A percentile compares a stretch with the other conserved stretches of the same genome.
phyloP scores from a whole-genome alignment of 2,113 vertebrate genomes.

The Naja naja region DNA sequence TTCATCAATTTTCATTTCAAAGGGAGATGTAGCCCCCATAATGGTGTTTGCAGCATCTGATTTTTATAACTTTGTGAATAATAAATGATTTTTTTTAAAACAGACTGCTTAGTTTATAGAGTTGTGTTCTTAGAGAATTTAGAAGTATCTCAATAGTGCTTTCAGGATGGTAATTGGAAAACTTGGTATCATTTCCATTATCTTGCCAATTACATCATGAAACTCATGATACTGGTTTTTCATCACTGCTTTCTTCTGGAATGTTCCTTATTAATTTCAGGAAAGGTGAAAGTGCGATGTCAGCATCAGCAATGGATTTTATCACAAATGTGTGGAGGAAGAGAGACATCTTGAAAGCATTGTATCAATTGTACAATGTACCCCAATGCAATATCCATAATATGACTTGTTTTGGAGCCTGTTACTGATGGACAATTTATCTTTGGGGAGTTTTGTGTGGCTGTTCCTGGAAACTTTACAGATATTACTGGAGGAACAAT shows the following conservation, averaged over 20 bases:
- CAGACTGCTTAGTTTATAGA: background rate
- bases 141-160: background rate
- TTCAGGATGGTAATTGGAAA: background rate
- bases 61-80: background rate
- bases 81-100: background rate
- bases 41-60: background rate
- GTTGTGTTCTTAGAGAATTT: background rate
- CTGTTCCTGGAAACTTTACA: background rate
- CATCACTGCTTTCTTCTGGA: background rate
- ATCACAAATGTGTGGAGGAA: background rate
- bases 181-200: background rate
- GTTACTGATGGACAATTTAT: background rate
- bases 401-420: background rate
- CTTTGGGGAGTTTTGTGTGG: background rate
- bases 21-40: background rate
- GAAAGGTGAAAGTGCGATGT: background rate
- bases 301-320: background rate
- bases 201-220: background rate
- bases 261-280: background rate
- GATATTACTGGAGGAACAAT: background rate
- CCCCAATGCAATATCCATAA: too few relatives aligned
- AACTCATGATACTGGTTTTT: background rate
- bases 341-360: background rate
- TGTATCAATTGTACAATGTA: background rate
- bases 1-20: background rate